These are phyloP conservation scores for Eupithecia dodoneata DNA, from an alignment of 2,888 invertebrate genomes.

Conservation along the genomic window DNA sequence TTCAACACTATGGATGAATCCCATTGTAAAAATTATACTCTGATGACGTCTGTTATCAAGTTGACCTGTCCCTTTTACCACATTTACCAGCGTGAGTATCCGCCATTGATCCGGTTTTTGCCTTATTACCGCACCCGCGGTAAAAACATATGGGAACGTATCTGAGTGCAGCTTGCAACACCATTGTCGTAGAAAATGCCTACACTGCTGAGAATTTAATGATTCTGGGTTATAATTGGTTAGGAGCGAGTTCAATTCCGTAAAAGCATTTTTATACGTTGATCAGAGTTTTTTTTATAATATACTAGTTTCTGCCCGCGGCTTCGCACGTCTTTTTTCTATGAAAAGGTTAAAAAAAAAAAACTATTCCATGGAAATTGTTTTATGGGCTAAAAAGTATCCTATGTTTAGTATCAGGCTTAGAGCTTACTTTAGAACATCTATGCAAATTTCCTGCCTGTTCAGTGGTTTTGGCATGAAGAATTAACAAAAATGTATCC, in stretches of 20 bases:
- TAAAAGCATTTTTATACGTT: neutral
- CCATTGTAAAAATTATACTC: neutral
- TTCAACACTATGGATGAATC: neutral
- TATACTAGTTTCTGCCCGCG: too few relatives aligned
- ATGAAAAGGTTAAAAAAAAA: too few relatives aligned
- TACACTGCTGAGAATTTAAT: constrained; percentile 6
- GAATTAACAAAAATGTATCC: too few relatives aligned
- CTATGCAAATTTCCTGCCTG: too few relatives aligned
- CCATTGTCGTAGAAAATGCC: constrained; percentile 57
- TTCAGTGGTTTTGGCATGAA: too few relatives aligned
- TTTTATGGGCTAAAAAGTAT: too few relatives aligned
- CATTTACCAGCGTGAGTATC: constrained; percentile 48
- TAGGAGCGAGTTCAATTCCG: neutral
- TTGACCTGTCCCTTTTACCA: constrained; percentile 47
- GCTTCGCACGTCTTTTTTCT: too few relatives aligned
- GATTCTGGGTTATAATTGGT: neutral
- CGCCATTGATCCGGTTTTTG: constrained; percentile 62
- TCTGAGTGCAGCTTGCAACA: constrained; percentile 63
- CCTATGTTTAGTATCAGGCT: too few relatives aligned
- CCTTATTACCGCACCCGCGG: constrained; percentile 45
- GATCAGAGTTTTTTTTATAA: neutral
- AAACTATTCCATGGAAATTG: too few relatives aligned
- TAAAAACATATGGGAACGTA: constrained; percentile 67
- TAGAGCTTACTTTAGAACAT: too few relatives aligned
- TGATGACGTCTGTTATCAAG: neutral